A percentile compares a stretch with the other conserved stretches of the same genome.
Conservation (phyloP, 2,797 vertebrate genomes). For the Myotis vivesi region DNA sequence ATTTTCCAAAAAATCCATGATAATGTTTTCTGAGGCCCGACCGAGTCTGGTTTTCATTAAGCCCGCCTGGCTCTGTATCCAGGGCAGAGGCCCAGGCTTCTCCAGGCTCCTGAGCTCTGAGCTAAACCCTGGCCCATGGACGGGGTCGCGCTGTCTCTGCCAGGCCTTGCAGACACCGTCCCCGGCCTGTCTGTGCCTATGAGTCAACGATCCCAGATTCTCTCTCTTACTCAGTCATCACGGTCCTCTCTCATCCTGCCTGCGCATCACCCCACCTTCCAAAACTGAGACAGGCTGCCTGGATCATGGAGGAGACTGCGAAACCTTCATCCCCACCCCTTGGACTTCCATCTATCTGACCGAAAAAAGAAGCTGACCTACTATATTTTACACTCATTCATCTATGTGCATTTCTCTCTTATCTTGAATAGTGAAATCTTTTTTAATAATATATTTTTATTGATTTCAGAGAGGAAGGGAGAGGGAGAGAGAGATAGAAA, state of each 20-base stretch:
- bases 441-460: no score
- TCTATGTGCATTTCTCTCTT: neutral
- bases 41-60: slow-evolving; percentile 52
- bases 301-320: neutral
- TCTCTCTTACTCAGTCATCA: neutral
- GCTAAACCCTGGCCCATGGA: neutral
- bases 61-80: neutral
- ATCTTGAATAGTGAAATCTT: neutral
- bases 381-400: neutral
- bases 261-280: neutral
- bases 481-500: no score
- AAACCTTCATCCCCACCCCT: neutral
- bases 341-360: neutral
- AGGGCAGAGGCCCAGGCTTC: neutral
- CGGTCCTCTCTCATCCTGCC: neutral
- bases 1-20: slow-evolving; percentile 35
- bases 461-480: no score
- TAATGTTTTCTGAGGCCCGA: slow-evolving; percentile 10
- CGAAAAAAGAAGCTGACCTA: neutral
- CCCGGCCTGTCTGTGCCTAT: neutral
- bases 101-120: neutral
- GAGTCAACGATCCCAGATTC: neutral
- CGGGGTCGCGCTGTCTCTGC: neutral
- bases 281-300: neutral
- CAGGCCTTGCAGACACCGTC: slow-evolving; percentile 31